phyloP scores from a whole-genome alignment of 2,888 invertebrate genomes.

The Baronia brevicornis region DNA sequence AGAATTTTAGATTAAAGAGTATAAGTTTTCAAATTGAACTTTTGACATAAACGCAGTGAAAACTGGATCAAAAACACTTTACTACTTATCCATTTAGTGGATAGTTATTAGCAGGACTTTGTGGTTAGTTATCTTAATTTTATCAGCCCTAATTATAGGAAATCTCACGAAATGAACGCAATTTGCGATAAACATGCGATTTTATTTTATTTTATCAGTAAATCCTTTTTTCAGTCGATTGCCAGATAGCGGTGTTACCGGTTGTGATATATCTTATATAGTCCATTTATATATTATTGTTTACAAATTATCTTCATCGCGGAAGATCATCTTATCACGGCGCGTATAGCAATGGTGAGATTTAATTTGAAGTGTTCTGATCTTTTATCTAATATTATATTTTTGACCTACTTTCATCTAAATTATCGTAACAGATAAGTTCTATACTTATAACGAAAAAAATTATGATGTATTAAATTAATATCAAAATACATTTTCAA shows the following conservation, averaged over 20 bases:
- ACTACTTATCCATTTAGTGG: too few species aligned
- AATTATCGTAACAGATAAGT: too few species aligned
- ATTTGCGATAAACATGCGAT: constrained; percentile 65
- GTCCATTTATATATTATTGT: constrained; percentile 11
- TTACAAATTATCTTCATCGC: constrained; percentile 19
- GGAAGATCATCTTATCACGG: constrained; percentile 34
- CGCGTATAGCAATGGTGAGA: constrained; percentile 30
- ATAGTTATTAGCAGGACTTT: constrained; percentile 32
- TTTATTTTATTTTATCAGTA: constrained; percentile 54
- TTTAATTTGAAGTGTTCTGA: constrained; percentile 16
- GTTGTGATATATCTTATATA: constrained; percentile 42
- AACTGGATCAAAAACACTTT: too few species aligned
- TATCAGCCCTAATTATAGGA: too few species aligned
- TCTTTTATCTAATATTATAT: constrained; percentile 6
- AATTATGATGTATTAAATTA: too few species aligned
- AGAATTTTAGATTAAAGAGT: too few species aligned
- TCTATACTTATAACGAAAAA: too few species aligned
- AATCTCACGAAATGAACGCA: constrained; percentile 56
- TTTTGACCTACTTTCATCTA: too few species aligned
- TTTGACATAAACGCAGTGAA: too few species aligned
- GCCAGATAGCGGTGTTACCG: constrained; percentile 53
- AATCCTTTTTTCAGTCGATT: constrained; percentile 68
- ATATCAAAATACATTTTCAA: too few species aligned
- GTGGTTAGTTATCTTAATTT: constrained; percentile 34
- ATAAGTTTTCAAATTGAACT: too few species aligned